Base-by-base conservation (phyloP, 2,888 invertebrate genomes). In the Amitus sp. region DNA sequence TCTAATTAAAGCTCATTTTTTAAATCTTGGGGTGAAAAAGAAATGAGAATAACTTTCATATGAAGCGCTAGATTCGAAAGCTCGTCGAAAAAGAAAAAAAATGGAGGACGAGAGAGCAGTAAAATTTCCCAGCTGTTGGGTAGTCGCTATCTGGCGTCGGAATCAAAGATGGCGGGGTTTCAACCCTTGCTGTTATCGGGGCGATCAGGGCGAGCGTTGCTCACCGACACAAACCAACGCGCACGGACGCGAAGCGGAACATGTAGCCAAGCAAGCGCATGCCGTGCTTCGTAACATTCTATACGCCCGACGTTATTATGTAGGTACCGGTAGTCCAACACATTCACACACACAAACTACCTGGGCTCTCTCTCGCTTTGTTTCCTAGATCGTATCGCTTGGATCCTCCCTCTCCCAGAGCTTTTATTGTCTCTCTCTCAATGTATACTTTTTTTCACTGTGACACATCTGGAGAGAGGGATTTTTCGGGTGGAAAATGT, bases 101-200 rank as follows among this genome's bases (percentile, higher is more conserved):
- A 23, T 3, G 4, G 17, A 40, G 40, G 27, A 18, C 12, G 39
- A 40, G 20, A 37, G 39, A 39, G 28, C 13, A 6, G 73, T 43
- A 56, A 77, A 79, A 76, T 77, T 78, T 78, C 74, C 79, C 80
- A 81, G 80, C 81, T 81, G 81, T 78, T 78, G 67, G 45, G 23
- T 30, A 12, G 59, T 60, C 72, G 42, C 52, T 75, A 80, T 80
- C 80, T 74, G 49, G 43, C 28, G 54, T 59, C 49, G 47, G 66
- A 66, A 81, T 81, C 81, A 74, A 80, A 77, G 64, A 79, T 79
- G 80, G 79, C 78, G 77, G 49, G 56, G 45, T 37, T 57, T 65
- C 47, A 52, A 55, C 61, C 59, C 80, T 80, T 80, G 80, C 80
- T 79, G 80, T 79, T 77, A 77, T 78, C 77, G 71, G 71, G 60